Base-by-base conservation (phyloP, 1,140 invertebrate species). In the Drosophila trapezifrons region DNA sequence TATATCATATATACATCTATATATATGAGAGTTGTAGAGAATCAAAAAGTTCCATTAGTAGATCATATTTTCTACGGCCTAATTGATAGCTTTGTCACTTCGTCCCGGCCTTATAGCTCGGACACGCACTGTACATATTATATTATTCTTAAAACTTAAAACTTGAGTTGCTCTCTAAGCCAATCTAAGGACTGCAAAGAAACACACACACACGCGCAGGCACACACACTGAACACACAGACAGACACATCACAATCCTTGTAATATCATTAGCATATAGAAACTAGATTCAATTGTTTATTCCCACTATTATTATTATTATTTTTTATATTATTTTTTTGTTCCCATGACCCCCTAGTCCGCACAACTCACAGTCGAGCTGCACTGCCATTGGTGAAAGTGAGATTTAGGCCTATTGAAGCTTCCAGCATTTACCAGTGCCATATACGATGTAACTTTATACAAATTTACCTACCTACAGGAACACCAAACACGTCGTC, bases 401-500 rank as follows among this genome's bases (percentile, higher is more conserved):
- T 71, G 65, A 71, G 65, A 71, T 71, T 71, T 71, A 71, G 67
- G 67, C 67, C 42, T 71, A 57, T 70, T 71, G 67, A 71, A 71
- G 67, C 67, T 71, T 72, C 70, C 67, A 73, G 67, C 69, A 74
- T 74, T 59, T 73, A 75, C 69, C 67, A 75, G 58, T 74, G 58
- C 58, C 58, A 74, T 75, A 75, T 74, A 72, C 29, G 29, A 52
- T 35, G 49, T 51, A 75, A 40, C 42, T 74, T 47, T 64, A 74
- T 75, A 64, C 42, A 74, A 56, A 45, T 46, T 74, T 67, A 76
- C 35, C 46, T 4, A 18, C 42, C 17, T 12, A 17, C 8, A 40
- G 7, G 18, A 17, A 43, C 27, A 57, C 7, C 32, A 43, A 43
- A 20, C 32, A 54, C 37, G 51, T 56, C 59, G 29, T 32, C 29